phyloP scores from a whole-genome alignment of 2,888 invertebrate genomes.

The Galerucella pusilla region DNA sequence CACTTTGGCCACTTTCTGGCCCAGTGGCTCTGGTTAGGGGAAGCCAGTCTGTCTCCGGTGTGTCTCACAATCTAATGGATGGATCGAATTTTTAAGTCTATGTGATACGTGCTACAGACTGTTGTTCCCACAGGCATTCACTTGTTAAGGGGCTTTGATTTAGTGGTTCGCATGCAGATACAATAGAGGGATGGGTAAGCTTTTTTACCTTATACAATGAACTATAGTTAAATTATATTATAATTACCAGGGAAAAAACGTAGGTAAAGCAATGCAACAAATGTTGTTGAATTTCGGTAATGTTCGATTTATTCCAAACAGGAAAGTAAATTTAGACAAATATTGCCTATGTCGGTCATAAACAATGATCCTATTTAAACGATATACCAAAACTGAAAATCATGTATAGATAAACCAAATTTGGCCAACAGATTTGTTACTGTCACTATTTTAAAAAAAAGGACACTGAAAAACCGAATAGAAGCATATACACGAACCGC shows the following conservation, averaged over 20 bases:
- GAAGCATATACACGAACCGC: not conserved
- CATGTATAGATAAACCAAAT: not conserved
- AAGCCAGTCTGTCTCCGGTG: constrained; percentile 45
- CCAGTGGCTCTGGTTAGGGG: constrained; percentile 53
- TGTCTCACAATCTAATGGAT: constrained; percentile 49
- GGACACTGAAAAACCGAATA: not conserved
- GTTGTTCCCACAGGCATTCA: constrained; percentile 39
- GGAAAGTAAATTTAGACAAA: too few relatives aligned
- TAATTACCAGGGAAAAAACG: not conserved
- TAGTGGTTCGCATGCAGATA: constrained; percentile 22
- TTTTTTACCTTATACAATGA: not conserved
- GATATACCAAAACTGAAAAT: not conserved
- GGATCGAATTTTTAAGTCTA: constrained; percentile 49
- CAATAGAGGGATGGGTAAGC: constrained; percentile 9
- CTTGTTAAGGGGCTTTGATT: constrained; percentile 34
- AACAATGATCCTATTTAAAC: too few relatives aligned
- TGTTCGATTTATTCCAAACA: too few relatives aligned
- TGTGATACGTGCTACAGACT: constrained; percentile 43
- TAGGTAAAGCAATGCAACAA: not conserved
- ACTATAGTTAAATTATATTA: not conserved
- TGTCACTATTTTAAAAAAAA: not conserved
- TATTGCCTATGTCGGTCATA: too few relatives aligned
- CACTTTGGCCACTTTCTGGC: constrained; percentile 62
- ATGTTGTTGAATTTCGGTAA: too few relatives aligned
- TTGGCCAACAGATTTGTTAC: not conserved